A percentile compares a stretch with the other conserved stretches of the same genome.
Evolutionary conservation across 2,113 vertebrate species (phyloP).

Genomic region (Alouatta palliata): DNA sequence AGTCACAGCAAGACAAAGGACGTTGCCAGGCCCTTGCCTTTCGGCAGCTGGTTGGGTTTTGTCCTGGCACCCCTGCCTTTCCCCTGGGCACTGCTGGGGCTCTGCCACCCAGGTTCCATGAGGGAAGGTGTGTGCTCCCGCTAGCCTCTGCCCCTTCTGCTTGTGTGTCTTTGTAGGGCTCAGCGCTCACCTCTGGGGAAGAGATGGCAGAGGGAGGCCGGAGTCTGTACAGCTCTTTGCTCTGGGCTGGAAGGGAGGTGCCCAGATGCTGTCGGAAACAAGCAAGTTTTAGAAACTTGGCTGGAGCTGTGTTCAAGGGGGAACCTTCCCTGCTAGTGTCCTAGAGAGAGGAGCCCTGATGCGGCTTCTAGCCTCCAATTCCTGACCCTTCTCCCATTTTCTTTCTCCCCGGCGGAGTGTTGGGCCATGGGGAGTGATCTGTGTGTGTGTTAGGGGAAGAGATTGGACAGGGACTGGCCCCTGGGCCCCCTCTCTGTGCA

Average conservation of each 20-base stretch:
- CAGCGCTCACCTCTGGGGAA: fast-evolving
- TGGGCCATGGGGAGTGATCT: neutral
- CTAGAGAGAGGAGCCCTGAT: neutral
- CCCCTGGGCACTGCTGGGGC: neutral
- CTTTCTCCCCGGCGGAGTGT: neutral
- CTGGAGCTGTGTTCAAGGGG: neutral
- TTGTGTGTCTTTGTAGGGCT: neutral
- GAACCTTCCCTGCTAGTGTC: neutral
- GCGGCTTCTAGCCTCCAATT: neutral
- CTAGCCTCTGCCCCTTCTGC: fast-evolving
- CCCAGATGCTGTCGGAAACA: fast-evolving
- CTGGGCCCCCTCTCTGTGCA: fast-evolving
- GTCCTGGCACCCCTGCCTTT: neutral
- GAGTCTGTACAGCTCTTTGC: no score
- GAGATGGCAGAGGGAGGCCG: fast-evolving
- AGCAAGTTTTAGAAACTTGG: neutral
- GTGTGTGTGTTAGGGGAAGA: neutral
- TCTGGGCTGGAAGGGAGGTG: fast-evolving
- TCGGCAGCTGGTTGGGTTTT: neutral
- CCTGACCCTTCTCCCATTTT: neutral
- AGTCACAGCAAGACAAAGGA: fast-evolving
- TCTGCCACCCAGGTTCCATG: fast-evolving
- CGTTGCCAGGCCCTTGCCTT: neutral
- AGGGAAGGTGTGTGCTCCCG: fast-evolving
- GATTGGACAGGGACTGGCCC: neutral